Conservation (phyloP, 2,888 invertebrate species). For the Cephus sareptanus region DNA sequence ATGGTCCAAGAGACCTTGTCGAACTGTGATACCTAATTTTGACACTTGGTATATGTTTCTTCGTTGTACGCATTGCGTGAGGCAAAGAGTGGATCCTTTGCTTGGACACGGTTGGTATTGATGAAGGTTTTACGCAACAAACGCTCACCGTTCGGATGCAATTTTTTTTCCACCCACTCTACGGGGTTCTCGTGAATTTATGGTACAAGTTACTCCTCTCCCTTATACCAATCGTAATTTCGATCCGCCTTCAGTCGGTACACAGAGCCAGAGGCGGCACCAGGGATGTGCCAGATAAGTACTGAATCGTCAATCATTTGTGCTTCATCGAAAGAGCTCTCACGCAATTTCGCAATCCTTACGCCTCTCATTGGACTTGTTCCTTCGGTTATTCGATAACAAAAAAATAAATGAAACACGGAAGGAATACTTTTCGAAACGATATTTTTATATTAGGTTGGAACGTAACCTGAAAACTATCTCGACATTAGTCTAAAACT, state of each 20-base stretch:
- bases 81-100: conserved; percentile 24
- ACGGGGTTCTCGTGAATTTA: not conserved
- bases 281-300: not conserved
- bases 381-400: not conserved
- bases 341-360: not conserved
- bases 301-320: not conserved
- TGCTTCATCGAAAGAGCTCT: not conserved
- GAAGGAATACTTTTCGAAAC: not conserved
- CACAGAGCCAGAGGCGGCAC: not conserved
- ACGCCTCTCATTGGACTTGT: not conserved
- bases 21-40: not conserved
- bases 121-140: conserved; percentile 14
- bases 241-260: not conserved
- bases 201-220: not conserved
- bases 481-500: too few species aligned
- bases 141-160: conserved; percentile 11
- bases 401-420: not conserved
- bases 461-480: too few species aligned
- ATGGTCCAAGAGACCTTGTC: conserved; percentile 28
- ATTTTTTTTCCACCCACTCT: conserved; percentile 7
- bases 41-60: not conserved
- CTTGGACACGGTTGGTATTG: conserved; percentile 8
- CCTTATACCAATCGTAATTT: not conserved
- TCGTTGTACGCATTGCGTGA: conserved; percentile 7
- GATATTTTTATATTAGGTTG: not conserved